Evolutionary conservation across 92 coral and sea anemone species (phyloP).

Genomic region (Umimayanthus chanpuru): DNA sequence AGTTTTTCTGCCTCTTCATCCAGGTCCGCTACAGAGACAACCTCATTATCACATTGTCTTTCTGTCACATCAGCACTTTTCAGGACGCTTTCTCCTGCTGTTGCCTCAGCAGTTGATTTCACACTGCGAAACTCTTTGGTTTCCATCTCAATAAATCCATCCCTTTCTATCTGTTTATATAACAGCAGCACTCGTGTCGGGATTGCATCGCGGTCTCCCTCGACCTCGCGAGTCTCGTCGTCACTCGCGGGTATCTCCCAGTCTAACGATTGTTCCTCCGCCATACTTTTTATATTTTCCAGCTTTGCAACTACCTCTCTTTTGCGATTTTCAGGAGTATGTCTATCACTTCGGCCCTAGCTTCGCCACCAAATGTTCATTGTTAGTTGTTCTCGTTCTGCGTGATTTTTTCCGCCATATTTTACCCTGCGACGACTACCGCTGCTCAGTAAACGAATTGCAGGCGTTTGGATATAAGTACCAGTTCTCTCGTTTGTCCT

Average conservation of each 20-base stretch:
- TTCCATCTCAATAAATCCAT: conserved; percentile 28
- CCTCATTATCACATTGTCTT: background rate
- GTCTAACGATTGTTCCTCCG: conserved; percentile 6
- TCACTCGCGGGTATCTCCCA: conserved; percentile 45
- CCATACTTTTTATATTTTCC: conserved; percentile 24
- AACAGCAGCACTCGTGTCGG: conserved; percentile 43
- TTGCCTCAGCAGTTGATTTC: background rate
- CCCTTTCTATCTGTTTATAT: conserved; percentile 35
- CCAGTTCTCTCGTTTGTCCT: background rate
- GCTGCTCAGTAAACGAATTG: conserved; percentile 17
- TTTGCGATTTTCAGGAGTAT: background rate
- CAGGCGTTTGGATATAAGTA: background rate
- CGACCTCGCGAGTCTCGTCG: conserved; percentile 14
- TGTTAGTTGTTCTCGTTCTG: too few species aligned
- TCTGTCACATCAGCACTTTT: background rate
- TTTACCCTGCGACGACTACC: background rate
- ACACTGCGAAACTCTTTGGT: conserved; percentile 31
- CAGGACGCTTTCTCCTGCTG: background rate
- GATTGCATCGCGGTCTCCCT: background rate
- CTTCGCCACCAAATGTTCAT: background rate
- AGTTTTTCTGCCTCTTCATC: background rate
- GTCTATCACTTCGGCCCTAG: background rate
- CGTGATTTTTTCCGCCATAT: conserved; percentile 23
- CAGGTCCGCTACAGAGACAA: background rate
- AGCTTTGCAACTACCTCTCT: background rate